A percentile compares a stretch with the other conserved stretches of the same genome.
phyloP scores from a whole-genome alignment of 2,113 vertebrate species.

The Parus major region DNA sequence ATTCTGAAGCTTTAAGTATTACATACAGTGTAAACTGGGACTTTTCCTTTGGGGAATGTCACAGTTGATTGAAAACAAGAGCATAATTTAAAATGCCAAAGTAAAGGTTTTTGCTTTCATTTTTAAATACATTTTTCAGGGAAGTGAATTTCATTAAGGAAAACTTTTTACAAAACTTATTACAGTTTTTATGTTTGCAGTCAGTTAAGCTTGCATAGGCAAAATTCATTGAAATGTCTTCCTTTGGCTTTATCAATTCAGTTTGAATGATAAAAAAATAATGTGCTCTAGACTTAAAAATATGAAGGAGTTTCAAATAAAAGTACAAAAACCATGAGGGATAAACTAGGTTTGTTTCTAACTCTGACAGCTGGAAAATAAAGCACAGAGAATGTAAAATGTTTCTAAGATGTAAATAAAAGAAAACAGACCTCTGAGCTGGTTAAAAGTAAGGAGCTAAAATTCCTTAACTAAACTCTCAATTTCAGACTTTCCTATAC shows the following conservation, averaged over 20 bases:
- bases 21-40: background rate
- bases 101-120: background rate
- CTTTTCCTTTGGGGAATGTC: slow-evolving; percentile 4
- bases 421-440: slow-evolving; percentile 20
- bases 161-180: background rate
- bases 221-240: slow-evolving; percentile 33
- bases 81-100: background rate
- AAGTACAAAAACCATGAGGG: slow-evolving; percentile 32
- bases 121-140: slow-evolving; percentile 16
- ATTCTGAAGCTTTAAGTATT: background rate
- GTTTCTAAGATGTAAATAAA: slow-evolving; percentile 39
- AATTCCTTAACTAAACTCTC: slow-evolving; percentile 4
- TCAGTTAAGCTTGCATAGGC: slow-evolving; percentile 14
- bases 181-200: slow-evolving; percentile 15
- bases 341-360: slow-evolving; percentile 47
- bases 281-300: slow-evolving; percentile 43
- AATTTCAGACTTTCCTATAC: slow-evolving; percentile 20
- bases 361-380: slow-evolving; percentile 50
- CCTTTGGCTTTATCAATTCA: slow-evolving; percentile 58
- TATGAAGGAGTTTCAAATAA: slow-evolving; percentile 60
- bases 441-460: background rate
- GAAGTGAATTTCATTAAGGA: slow-evolving; percentile 22
- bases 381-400: slow-evolving; percentile 1
- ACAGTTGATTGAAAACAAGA: slow-evolving; percentile 20
- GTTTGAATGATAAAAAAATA: slow-evolving; percentile 49